A percentile compares a stretch with the other conserved stretches of the same genome.
phyloP scores from a whole-genome alignment of 2,113 vertebrate genomes.

The Sardina pilchardus region DNA sequence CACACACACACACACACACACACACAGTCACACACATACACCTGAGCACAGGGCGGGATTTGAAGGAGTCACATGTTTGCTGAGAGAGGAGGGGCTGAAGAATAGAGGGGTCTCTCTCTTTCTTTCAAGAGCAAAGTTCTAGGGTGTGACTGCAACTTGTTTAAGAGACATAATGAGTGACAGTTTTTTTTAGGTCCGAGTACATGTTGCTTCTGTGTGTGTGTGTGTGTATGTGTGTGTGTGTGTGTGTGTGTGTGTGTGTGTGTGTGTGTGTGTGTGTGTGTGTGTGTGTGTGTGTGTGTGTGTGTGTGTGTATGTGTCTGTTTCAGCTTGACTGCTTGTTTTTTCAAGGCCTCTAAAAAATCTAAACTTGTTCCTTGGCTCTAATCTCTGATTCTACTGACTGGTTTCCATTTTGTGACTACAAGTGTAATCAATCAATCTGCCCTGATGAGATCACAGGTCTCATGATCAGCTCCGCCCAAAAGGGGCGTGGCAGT shows the following conservation, averaged over 20 bases:
- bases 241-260: background rate
- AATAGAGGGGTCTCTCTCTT: constrained; percentile 37
- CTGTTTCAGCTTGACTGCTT: too few species aligned
- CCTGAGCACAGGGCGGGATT: constrained; percentile 37
- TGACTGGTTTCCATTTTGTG: background rate
- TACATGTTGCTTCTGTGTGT: background rate
- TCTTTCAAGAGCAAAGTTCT: constrained; percentile 38
- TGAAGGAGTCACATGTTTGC: constrained; percentile 44
- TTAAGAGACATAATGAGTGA: constrained; percentile 8
- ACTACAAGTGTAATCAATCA: background rate
- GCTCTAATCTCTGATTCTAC: background rate
- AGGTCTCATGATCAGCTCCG: background rate
- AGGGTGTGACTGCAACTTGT: constrained; percentile 30
- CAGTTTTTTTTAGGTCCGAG: constrained; percentile 23
- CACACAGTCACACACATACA: background rate
- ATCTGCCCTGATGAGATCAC: constrained; percentile 7
- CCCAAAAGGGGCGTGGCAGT: background rate
- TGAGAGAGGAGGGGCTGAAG: constrained; percentile 40
- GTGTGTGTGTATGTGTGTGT: too few species aligned
- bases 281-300: too few species aligned
- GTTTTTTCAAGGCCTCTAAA: background rate
- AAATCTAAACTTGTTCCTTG: background rate
- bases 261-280: background rate
- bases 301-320: background rate
- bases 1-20: too few species aligned